Evolutionary conservation across 2,888 invertebrate genomes (phyloP), one percentile per base, ranked within the genome.

Genomic region (Emmelina monodactyla): DNA sequence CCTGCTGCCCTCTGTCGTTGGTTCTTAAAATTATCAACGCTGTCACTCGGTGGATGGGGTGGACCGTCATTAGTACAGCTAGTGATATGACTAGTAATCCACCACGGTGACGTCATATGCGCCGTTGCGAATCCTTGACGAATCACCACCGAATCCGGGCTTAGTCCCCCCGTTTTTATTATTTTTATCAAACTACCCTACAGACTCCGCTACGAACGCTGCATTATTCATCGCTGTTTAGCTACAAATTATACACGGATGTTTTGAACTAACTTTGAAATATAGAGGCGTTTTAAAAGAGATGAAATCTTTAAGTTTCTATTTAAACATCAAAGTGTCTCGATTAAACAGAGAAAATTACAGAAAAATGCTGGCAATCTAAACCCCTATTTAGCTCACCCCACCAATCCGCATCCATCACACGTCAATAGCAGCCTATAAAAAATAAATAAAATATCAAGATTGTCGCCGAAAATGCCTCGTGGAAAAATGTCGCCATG

Each of bases 401-500:
- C 46, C 53, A 35, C 41, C 53, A 55, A 55, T 55, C 58, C 58
- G 53, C 58, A 60, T 62, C 66, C 54, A 56, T 67, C 67, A 69
- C 55, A 60, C 57, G 67, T 69, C 73, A 73, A 72, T 64, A 53
- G 57, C 68, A 64, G 67, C 61, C 62, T 53, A 63, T 64, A 71
- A 66, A 70, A 65, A 67, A 60, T 62, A 70, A 72, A 75, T 70
- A 72, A 73, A 71, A 64, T 66, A 67, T 62, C 68, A 64, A 50
- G 49, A 50, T 49, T 50, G 52, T 49, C 50, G 46, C 45, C 35
- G 42, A 55, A 58, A 52, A 42, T 46, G 43, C 35, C 38, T 41
- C 41, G 44, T 49, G 49, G 50, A 53, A 53, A 52, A 46, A 57
- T 49, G 52, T 49, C 49, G 35, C 45, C 43, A 14, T 12, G 5